phyloP scores from a whole-genome alignment of 2,797 vertebrate genomes.

The Coregonus suidteri region DNA sequence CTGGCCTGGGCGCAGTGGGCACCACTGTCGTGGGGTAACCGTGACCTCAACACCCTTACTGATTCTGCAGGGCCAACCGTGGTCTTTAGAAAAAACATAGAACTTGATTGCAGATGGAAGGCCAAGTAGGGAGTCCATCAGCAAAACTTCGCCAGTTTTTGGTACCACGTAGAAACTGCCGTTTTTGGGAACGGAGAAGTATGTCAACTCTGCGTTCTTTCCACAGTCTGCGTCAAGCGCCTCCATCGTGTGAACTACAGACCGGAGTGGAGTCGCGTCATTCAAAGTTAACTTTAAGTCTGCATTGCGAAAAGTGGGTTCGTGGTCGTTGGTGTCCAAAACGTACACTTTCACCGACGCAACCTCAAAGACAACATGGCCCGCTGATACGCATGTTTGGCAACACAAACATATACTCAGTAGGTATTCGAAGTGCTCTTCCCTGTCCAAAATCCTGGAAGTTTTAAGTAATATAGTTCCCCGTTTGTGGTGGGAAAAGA shows the following conservation, averaged over 20 bases:
- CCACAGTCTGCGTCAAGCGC: constrained; percentile 83
- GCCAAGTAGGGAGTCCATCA: constrained; percentile 85
- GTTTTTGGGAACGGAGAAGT: constrained; percentile 77
- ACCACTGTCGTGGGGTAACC: constrained; percentile 73
- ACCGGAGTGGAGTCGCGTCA: constrained; percentile 82
- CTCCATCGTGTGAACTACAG: constrained; percentile 75
- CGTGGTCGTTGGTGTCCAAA: constrained; percentile 87
- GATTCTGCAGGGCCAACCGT: constrained; percentile 80
- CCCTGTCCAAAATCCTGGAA: constrained; percentile 79
- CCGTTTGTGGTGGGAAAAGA: constrained; percentile 78
- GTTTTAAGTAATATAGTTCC: constrained; percentile 82
- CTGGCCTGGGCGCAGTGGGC: constrained; percentile 35
- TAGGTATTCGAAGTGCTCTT: constrained; percentile 76
- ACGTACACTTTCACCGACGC: constrained; percentile 83
- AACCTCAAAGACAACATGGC: constrained; percentile 59
- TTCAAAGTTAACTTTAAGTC: constrained; percentile 77
- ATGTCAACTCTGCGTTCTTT: constrained; percentile 84
- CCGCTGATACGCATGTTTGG: constrained; percentile 62
- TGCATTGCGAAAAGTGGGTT: constrained; percentile 73
- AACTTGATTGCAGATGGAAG: constrained; percentile 69
- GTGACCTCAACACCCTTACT: constrained; percentile 76
- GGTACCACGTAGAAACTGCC: constrained; percentile 87
- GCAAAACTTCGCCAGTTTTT: constrained; percentile 85
- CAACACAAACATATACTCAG: constrained; percentile 80
- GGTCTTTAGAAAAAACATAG: constrained; percentile 80